Evolutionary conservation across 2,888 invertebrate genomes (phyloP).

Genomic region (Argyresthia goedartella): DNA sequence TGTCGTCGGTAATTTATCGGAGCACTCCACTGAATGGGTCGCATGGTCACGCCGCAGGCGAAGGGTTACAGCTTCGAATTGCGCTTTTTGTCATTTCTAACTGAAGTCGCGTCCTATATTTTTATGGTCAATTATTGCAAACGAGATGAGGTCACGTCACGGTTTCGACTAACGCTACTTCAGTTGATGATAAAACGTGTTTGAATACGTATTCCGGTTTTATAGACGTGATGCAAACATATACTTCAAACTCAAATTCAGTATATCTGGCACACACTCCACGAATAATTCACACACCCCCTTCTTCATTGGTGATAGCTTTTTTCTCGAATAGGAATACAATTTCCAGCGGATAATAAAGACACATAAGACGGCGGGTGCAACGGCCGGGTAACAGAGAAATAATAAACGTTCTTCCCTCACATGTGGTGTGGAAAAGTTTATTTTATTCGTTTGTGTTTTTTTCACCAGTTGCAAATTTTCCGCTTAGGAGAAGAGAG

Average conservation of each 20-base stretch:
- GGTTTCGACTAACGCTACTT: too few species aligned
- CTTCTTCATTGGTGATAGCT: not conserved
- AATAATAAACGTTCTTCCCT: constrained; percentile 16
- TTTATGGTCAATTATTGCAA: too few species aligned
- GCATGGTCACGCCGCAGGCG: constrained; percentile 12
- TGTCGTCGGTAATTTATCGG: constrained; percentile 18
- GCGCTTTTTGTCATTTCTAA: not conserved
- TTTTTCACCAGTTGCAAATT: constrained; percentile 1
- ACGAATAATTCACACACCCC: constrained; percentile 9
- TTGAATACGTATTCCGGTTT: not conserved
- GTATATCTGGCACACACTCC: not conserved
- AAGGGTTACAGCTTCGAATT: constrained; percentile 1
- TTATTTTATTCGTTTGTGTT: constrained; percentile 7
- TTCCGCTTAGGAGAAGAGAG: constrained; percentile 4
- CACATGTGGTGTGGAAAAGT: constrained; percentile 13
- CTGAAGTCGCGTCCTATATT: too few species aligned
- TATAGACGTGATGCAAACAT: not conserved
- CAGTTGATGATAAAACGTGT: too few species aligned
- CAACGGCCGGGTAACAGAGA: constrained; percentile 12
- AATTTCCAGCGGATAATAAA: not conserved
- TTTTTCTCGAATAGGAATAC: not conserved
- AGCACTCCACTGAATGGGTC: constrained; percentile 9
- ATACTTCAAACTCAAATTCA: not conserved
- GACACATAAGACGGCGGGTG: constrained; percentile 9
- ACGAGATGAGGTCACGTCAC: too few species aligned